Conservation (phyloP, 1,140 invertebrate genomes). For the Camponotus pennsylvanicus region DNA sequence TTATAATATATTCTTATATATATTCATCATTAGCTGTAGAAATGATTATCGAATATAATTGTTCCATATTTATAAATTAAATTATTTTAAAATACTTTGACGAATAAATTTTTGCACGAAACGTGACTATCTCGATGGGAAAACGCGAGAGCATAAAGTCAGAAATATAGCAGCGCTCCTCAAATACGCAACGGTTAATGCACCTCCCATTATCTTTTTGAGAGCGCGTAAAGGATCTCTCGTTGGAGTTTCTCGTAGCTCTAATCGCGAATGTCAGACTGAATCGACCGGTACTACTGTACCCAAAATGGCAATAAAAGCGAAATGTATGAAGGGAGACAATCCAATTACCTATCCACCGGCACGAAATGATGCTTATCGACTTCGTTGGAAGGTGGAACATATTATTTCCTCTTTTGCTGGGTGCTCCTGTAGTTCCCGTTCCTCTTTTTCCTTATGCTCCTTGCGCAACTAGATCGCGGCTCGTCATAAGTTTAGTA, state of each 20-base stretch:
- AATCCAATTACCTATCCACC: constrained; percentile 79
- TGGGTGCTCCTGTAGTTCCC: neutral
- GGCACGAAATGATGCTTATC: constrained; percentile 71
- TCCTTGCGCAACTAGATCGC: neutral
- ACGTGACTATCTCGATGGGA: neutral
- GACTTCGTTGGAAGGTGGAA: constrained; percentile 62
- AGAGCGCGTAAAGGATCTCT: constrained; percentile 49
- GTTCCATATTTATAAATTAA: neutral
- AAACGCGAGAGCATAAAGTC: constrained; percentile 3
- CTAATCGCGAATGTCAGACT: constrained; percentile 69
- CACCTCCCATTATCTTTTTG: constrained; percentile 25
- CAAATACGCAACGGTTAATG: constrained; percentile 56
- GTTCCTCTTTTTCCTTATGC: neutral
- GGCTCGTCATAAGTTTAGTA: constrained; percentile 57
- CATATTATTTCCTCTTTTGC: constrained; percentile 71
- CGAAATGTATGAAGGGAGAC: constrained; percentile 77
- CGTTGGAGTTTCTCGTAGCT: constrained; percentile 42
- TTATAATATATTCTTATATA: neutral
- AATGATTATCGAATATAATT: neutral
- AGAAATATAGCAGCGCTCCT: constrained; percentile 17
- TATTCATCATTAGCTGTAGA: neutral
- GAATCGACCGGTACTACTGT: constrained; percentile 55
- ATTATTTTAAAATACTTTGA: neutral
- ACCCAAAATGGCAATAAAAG: constrained; percentile 61
- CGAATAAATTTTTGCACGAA: neutral